Base-by-base conservation (phyloP, 2,888 invertebrate genomes). In the Tiphia femorata region DNA sequence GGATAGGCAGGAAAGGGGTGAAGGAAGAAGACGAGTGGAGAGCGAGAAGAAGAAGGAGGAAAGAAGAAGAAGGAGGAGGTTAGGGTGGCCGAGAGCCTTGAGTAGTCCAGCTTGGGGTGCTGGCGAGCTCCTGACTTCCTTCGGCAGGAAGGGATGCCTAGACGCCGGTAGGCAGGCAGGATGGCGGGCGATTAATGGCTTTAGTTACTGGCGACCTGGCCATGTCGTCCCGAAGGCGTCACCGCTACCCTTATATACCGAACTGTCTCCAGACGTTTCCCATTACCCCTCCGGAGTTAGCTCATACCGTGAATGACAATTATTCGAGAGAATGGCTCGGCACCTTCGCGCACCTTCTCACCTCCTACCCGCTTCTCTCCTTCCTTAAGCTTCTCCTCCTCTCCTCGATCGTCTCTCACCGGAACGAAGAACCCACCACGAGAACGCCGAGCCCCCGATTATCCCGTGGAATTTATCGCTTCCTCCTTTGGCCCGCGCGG, bases 181-280 rank as follows among this genome's bases (percentile, higher is more conserved):
- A 78, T 76, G 76, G 75, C 70, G 68, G 68, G 70, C 78, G 78
- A 78, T 78, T 78, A 77, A 78, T 77, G 73, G 72, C 76, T 72
- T 76, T 72, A 75, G 73, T 75, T 72, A 68, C 72, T 59, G 64
- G 61, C 74, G 66, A 70, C 69, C 69, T 41, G 58, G 55, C 55
- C 62, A 53, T 67, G 58, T 69, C 67, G 64, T 70, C 58, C 46
- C 43, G 54, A 50, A 64, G 60, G 56, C 60, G 69, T 69, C 69
- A 64, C 58, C 25, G 19, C 64, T 51, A 58, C 47, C 59, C 64
- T 63, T 60, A 58, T 40, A 57, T 30, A 43, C 52, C 58, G 67
- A 64, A 69, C 69, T 67, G 58, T 64, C 69, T 69, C 58, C 56
- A 68, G 67, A 68, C 67, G 59, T 62, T 67, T 67, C 67, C 65